Evolutionary conservation across 2,888 invertebrate genomes (phyloP).

Genomic region (Plebejus anna): DNA sequence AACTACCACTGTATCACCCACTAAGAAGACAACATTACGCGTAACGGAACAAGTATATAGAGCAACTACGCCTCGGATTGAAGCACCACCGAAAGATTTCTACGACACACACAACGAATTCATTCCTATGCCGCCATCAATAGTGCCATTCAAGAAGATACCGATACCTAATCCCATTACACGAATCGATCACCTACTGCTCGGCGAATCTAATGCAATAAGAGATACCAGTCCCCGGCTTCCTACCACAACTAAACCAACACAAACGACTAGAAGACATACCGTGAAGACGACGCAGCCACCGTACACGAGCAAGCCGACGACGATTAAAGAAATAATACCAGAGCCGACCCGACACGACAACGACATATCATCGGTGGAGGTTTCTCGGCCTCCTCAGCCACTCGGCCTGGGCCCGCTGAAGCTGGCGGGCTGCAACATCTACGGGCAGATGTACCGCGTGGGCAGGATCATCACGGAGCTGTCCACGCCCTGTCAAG

Average conservation of each 20-base stretch:
- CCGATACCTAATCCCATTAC: slow-evolving; percentile 46
- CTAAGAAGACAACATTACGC: slow-evolving; percentile 32
- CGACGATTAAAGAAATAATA: slow-evolving; percentile 42
- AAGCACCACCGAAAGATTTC: slow-evolving; percentile 39
- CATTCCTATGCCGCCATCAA: slow-evolving; percentile 52
- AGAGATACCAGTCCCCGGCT: slow-evolving; percentile 52
- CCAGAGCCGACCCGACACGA: slow-evolving; percentile 34
- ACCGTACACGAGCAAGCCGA: slow-evolving; percentile 40
- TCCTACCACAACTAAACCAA: slow-evolving; percentile 39
- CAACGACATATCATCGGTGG: slow-evolving; percentile 3
- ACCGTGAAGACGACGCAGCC: slow-evolving; percentile 39
- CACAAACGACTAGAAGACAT: slow-evolving; percentile 38
- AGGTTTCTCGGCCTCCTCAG: background rate
- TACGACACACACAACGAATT: slow-evolving; percentile 46
- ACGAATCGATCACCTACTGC: slow-evolving; percentile 67
- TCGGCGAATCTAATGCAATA: slow-evolving; percentile 68
- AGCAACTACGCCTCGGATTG: slow-evolving; percentile 30
- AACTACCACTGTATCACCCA: slow-evolving; percentile 39
- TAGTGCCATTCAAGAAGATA: slow-evolving; percentile 18
- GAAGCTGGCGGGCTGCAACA: slow-evolving; percentile 93
- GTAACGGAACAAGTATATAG: slow-evolving; percentile 19
- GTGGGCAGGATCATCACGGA: slow-evolving; percentile 91
- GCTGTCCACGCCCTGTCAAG: slow-evolving; percentile 88
- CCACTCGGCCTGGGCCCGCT: slow-evolving; percentile 77
- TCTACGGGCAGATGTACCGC: slow-evolving; percentile 92